Conservation (phyloP, 2,113 vertebrate species). For the Lanius collurio region DNA sequence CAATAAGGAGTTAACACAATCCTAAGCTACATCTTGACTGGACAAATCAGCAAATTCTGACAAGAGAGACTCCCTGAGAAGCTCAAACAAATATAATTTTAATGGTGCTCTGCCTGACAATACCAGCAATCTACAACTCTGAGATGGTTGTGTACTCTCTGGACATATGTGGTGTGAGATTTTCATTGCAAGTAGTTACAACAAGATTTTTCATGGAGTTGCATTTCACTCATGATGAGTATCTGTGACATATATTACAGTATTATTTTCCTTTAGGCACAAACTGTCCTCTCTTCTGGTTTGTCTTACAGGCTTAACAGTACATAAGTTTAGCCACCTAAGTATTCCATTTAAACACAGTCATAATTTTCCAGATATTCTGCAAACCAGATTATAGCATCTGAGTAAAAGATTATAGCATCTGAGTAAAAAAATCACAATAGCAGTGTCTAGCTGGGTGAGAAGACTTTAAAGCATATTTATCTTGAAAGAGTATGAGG, state of each 20-base stretch:
- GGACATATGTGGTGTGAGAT: not conserved
- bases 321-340: not conserved
- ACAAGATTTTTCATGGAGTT: not conserved
- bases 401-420: not conserved
- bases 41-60: not conserved
- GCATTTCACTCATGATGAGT: not conserved
- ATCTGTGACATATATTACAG: not conserved
- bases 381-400: not conserved
- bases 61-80: not conserved
- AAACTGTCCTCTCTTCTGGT: not conserved
- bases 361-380: conserved; percentile 54
- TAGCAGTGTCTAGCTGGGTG: conserved; percentile 24
- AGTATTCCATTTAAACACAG: not conserved
- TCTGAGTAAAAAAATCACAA: conserved; percentile 5
- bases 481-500: conserved; percentile 28
- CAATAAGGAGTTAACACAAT: not conserved
- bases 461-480: conserved; percentile 56
- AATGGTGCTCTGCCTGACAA: not conserved
- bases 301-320: not conserved
- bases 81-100: not conserved
- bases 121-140: not conserved
- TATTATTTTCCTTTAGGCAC: not conserved
- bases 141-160: not conserved
- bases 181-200: not conserved
- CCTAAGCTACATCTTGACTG: not conserved